A percentile compares a stretch with the other conserved stretches of the same genome.
These are phyloP conservation scores for Megastigmus dorsalis DNA, from an alignment of 2,888 invertebrate genomes.

Conservation along the genomic window DNA sequence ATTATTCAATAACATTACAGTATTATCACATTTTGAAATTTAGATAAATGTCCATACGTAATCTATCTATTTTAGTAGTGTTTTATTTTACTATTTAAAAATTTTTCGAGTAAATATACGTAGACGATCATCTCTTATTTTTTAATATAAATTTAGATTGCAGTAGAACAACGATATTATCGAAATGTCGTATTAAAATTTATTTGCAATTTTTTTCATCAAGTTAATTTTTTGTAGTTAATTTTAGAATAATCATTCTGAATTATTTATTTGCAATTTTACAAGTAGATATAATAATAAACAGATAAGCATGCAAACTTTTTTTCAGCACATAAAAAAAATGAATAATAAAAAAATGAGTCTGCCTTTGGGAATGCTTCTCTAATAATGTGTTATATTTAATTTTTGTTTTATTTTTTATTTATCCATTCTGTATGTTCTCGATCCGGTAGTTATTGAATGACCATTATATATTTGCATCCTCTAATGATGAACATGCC, in stretches of 20 bases:
- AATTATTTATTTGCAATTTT: neutral
- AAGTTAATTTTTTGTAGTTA: neutral
- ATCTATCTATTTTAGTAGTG: no score
- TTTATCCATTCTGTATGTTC: slow-evolving; percentile 82
- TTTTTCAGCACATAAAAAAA: slow-evolving; percentile 2
- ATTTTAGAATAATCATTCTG: neutral
- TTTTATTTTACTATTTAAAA: no score
- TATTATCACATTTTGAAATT: no score
- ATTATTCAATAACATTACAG: no score
- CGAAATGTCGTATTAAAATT: no score
- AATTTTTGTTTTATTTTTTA: slow-evolving; percentile 58
- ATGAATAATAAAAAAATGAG: neutral
- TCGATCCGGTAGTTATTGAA: slow-evolving; percentile 72
- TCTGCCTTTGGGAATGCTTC: slow-evolving; percentile 33
- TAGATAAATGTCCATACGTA: no score
- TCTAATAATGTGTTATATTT: slow-evolving; percentile 31
- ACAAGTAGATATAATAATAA: neutral
- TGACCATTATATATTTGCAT: slow-evolving; percentile 59
- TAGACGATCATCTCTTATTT: no score
- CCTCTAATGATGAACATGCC: slow-evolving; percentile 53
- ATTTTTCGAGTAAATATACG: no score
- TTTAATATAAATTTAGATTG: no score
- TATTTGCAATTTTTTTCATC: no score
- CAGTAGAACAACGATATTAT: no score
- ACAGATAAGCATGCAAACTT: neutral